Percentiles rank a stretch among this genome's conserved stretches.
Conservation (phyloP, 2,888 invertebrate species). For the Pseudococcus jackbeardsleyi region DNA sequence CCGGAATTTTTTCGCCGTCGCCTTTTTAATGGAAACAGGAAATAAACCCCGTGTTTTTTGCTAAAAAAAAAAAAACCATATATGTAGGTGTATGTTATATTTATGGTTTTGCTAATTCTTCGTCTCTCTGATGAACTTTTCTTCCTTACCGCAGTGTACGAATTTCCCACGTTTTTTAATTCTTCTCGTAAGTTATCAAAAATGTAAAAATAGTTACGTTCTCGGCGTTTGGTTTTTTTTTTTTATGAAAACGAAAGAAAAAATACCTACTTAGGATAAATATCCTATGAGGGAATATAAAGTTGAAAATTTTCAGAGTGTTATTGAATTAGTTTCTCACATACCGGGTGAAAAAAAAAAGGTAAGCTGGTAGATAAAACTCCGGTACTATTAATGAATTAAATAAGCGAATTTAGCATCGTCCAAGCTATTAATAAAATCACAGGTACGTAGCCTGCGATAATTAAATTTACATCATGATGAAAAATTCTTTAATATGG, state of each 20-base stretch:
- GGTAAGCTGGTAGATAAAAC: not conserved
- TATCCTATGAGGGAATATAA: conserved; percentile 2
- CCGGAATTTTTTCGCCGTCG: not conserved
- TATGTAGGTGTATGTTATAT: not conserved
- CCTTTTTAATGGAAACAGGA: conserved; percentile 1
- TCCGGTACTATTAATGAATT: not conserved
- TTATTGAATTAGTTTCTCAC: conserved; percentile 10
- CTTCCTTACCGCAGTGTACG: not conserved
- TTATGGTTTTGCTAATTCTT: conserved; percentile 9
- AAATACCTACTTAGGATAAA: conserved; percentile 10
- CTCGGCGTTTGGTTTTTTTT: not conserved
- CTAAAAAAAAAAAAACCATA: not conserved
- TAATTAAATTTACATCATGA: not conserved
- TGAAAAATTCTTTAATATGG: not conserved
- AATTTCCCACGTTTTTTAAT: not conserved
- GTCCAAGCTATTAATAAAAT: conserved; percentile 19
- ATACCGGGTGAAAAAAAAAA: not conserved
- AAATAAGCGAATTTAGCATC: conserved; percentile 18
- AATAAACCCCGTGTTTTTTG: not conserved
- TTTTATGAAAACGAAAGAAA: not conserved
- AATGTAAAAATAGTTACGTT: not conserved
- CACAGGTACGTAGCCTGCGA: conserved; percentile 1
- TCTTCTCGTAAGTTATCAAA: not conserved
- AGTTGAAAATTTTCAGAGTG: not conserved
- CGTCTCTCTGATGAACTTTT: conserved; percentile 2